These are phyloP conservation scores for Leptoclinus maculatus DNA, from an alignment of 2,797 vertebrate genomes.

Conservation along the genomic window DNA sequence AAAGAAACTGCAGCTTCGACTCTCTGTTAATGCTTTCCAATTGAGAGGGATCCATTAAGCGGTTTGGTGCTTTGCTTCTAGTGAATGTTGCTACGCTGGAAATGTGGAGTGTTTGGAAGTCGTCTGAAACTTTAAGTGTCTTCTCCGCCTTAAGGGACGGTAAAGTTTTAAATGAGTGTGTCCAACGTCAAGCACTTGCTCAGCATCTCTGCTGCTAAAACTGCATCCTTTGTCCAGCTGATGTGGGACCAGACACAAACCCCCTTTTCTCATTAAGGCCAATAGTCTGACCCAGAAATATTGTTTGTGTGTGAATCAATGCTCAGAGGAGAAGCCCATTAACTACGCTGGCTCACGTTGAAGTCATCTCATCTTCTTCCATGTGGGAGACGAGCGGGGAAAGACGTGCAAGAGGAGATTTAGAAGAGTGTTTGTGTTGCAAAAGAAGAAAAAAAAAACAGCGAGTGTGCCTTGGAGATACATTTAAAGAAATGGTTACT, in stretches of 20 bases:
- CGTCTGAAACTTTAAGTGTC: constrained; percentile 38
- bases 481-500: constrained; percentile 11
- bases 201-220: constrained; percentile 26
- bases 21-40: constrained; percentile 17
- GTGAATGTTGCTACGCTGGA: constrained; percentile 6
- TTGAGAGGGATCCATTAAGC: constrained; percentile 26
- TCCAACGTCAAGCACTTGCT: constrained; percentile 40
- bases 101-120: constrained; percentile 23
- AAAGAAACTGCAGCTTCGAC: not conserved
- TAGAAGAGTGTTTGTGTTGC: not conserved
- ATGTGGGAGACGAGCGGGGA: not conserved
- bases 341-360: constrained; percentile 18
- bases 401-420: not conserved
- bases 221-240: constrained; percentile 36
- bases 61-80: constrained; percentile 9
- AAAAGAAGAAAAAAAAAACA: constrained; percentile 4
- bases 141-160: constrained; percentile 31
- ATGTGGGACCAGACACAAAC: constrained; percentile 27
- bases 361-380: constrained; percentile 32
- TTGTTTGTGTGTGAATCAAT: constrained; percentile 3
- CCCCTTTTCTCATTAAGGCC: constrained; percentile 46
- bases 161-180: constrained; percentile 46
- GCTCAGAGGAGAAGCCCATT: constrained; percentile 41
- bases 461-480: constrained; percentile 1
- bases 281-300: constrained; percentile 43